Evolutionary conservation across 2,797 vertebrate genomes (phyloP), one percentile per base, ranked within the genome.

Genomic region (Tauraco hartlaubi): DNA sequence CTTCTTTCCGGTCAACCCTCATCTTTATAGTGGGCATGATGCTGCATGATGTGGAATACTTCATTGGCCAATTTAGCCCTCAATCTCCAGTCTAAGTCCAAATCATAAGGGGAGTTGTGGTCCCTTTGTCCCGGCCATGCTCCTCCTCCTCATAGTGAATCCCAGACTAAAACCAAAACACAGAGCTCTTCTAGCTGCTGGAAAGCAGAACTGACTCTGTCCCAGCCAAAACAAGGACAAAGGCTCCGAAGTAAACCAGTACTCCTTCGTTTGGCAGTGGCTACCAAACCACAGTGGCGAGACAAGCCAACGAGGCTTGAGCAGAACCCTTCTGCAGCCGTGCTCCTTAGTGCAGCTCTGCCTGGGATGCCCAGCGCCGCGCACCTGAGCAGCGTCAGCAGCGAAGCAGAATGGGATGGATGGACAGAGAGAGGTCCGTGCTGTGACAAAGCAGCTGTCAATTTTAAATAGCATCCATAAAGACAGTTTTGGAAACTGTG

Each of bases 401-500:
- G 46, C 29, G 43, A 51, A 52, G 37, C 15, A 8, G 35, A 54
- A 16, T 2, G 3, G 61, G 16, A 16, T 6, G 12, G 44, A 16
- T 16, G 33, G 48, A 23, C 19, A 28, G 51, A 37, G 51, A 39
- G 51, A 9, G 37, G 16, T 56, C 51, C 0, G 1, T 58, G 93
- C 71, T 95, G 59, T 82, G 56, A 22, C 49, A 84, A 94, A 96
- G 94, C 15, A 20, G 74, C 77, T 12, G 39, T 68, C 43, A 33
- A 69, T 92, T 88, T 92, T 77, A 69, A 56, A 76, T 67, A 71
- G 68, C 46, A 58, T 69, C 88, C 46, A 20, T 39, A 87, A 88
- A 75, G 76, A 78, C 82, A 64, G 87, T 29, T 81, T 56, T 55
- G 68, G 85, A 96, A 90, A 85, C 55, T 87, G 49, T 77, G 63